Evolutionary conservation across 2,113 vertebrate genomes (phyloP), one percentile per base, ranked within the genome.

Genomic region (Mesocricetus auratus): DNA sequence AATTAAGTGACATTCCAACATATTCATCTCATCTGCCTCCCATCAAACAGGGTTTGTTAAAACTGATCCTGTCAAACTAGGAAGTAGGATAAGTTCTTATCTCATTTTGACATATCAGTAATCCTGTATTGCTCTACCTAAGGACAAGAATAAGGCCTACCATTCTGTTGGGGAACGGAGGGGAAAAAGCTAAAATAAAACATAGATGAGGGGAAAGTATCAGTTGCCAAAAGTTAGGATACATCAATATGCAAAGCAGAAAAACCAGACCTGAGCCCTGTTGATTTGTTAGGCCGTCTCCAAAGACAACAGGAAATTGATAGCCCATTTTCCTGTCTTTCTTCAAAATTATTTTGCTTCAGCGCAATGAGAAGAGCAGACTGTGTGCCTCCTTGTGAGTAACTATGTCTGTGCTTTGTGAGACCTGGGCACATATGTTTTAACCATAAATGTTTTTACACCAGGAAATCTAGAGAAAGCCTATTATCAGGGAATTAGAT

Each of bases 41-140:
- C 78, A 83, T 60, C 75, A 96, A 96, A 93, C 64, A 62, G 17
- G 7, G 77, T 94, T 58, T 13, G 60, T 86, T 96, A 97, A 98
- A 98, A 90, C 79, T 71, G n/a, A 81, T 91, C 96, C 53, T 97
- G 98, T 98, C 86, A 81, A 89, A 69, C 50, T 93, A 86, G 93
- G 81, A 97, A 98, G 93, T 95, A 53, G 94, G 91, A 95, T 94
- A 89, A 75, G 53, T 92, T 98, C 98, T 98, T 98, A 96, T 98
- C 96, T 98, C 94, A 21, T 90, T 36, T 94, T 96, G 93, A 98
- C 83, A 97, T 96, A 96, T 96, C 92, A 93, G 64, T 26, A 10
- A 2, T 73, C 47, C 62, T 89, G 16, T 93, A 93, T 94, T 71
- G 96, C 58, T 94, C 66, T 36, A 94, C 47, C 97, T 93, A 98